Conservation (phyloP, 2,113 vertebrate genomes). For the Mus musculus region DNA sequence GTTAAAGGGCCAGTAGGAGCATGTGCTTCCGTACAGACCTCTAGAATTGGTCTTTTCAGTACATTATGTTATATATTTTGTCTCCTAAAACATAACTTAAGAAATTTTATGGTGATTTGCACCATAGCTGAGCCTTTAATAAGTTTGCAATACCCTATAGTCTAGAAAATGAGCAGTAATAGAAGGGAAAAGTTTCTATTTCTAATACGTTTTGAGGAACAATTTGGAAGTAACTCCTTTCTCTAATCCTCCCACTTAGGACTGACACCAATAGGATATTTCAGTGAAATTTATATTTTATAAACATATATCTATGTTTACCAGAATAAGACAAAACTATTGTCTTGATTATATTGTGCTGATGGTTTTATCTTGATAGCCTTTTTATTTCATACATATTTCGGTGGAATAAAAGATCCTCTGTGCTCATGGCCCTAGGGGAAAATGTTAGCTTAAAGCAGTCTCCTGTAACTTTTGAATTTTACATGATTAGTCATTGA, state of each 20-base stretch:
- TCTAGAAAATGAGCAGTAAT: not conserved
- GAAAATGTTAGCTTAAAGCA: constrained; percentile 7
- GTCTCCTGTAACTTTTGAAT: constrained; percentile 43
- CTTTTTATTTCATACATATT: not conserved
- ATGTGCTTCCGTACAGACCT: constrained; percentile 25
- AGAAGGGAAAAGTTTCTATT: not conserved
- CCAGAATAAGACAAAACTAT: not conserved
- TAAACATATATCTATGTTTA: not conserved
- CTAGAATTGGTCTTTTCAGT: not conserved
- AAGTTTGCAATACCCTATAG: not conserved
- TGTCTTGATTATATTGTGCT: too few species aligned
- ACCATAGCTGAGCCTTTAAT: not conserved
- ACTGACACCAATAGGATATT: not conserved
- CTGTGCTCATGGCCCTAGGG: not conserved
- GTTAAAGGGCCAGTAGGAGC: not conserved
- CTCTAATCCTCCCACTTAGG: not conserved
- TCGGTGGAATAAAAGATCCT: not conserved
- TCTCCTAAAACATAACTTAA: not conserved
- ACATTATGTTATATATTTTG: not conserved
- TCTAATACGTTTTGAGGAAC: not conserved
- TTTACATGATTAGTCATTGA: not conserved
- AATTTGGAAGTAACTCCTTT: rapidly evolving
- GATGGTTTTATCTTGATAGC: not conserved
- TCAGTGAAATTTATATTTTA: not conserved
- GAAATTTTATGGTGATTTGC: not conserved